Evolutionary conservation across 2,113 vertebrate genomes (phyloP).

Genomic region (Paramormyrops kingsleyae): DNA sequence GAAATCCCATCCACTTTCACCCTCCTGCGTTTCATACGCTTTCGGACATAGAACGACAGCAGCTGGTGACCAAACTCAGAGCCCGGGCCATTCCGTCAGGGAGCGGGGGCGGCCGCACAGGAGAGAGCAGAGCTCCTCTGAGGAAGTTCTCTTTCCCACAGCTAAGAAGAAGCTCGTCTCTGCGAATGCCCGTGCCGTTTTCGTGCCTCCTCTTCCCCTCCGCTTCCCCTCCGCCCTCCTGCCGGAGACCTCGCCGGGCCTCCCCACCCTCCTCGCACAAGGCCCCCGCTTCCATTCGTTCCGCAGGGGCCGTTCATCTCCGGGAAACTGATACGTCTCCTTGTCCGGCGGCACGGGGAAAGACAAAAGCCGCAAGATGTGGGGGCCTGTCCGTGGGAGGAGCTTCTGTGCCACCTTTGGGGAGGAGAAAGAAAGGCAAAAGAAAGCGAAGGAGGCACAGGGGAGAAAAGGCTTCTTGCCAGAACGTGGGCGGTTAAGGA

Average conservation of each 20-base stretch:
- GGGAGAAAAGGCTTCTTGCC: neutral
- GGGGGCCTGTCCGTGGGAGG: neutral
- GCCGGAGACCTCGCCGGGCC: neutral
- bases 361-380: neutral
- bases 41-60: neutral
- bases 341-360: neutral
- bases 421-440: neutral
- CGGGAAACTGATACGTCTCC: neutral
- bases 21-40: neutral
- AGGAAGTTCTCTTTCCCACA: neutral
- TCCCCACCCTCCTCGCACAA: neutral
- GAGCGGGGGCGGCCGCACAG: accelerated
- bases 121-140: neutral
- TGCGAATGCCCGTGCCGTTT: neutral
- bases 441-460: neutral
- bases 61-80: neutral
- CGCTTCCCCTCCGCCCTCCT: neutral
- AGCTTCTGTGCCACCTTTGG: neutral
- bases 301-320: neutral
- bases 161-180: neutral
- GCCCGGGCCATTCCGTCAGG: neutral
- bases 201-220: neutral
- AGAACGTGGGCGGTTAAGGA: neutral
- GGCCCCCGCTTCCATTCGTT: neutral
- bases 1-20: neutral